Base-by-base conservation (phyloP, 2,888 invertebrate species). In the Hypomecis punctinalis region DNA sequence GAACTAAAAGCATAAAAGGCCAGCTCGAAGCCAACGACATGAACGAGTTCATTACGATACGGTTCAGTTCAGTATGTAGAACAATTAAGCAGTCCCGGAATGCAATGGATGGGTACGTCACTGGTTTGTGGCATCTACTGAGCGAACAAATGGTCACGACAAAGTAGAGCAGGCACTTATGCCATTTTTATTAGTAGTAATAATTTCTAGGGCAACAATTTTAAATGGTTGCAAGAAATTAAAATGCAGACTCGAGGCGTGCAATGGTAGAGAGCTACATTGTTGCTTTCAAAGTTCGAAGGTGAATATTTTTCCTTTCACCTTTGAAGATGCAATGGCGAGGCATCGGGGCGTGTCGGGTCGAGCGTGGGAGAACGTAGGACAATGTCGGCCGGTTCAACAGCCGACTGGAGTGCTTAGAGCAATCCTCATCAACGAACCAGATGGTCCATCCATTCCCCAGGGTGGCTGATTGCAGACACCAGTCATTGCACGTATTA, bases 331-430 rank as follows among this genome's bases (percentile, higher is more conserved):
- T 53, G 61, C 65, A 61, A 54, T 48, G 39, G 57, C 54, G 54
- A 53, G 61, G 53, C 57, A 58, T 48, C 53, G 57, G 45, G 57
- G 47, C 61, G 65, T 61, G 48, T 33, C 57, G 48, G 52, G 23
- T 46, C 47, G 11, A 48, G 37, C 61, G 64, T 61, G 65, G 61
- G 65, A 61, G 65, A 66, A 45, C 65, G 33, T 57, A 61, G 61
- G 57, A 66, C 65, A 66, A 66, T 66, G 65, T 47, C 48, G 74
- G 76, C 73, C 81, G 80, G 89, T 89, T 90, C 89, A 89, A 89
- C 84, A 89, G 82, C 87, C 89, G 81, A 82, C 77, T 79, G 80
- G 57, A 70, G 61, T 72, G 72, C 73, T 71, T 75, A 69, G 64
- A 69, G 73, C 69, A 69, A 66, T 68, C 67, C 62, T 66, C 69